Conservation (phyloP, 64 coral and sea anemone species). For the Pachyseris speciosa region DNA sequence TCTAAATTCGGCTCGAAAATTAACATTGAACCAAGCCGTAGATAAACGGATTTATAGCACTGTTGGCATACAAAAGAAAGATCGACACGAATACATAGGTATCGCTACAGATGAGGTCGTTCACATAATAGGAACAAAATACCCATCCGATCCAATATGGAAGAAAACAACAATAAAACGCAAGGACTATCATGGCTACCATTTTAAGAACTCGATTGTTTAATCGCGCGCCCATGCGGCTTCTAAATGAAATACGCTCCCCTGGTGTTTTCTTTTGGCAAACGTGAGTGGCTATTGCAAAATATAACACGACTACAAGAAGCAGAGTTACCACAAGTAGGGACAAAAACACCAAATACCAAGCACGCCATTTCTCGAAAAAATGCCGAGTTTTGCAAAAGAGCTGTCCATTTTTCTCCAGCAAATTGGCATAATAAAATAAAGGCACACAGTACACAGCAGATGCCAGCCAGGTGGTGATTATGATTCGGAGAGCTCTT, state of each 20-base stretch:
- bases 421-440: slow-evolving; percentile 44
- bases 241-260: not conserved
- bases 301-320: slow-evolving; percentile 54
- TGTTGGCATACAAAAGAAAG: slow-evolving; percentile 64
- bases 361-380: not conserved
- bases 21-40: slow-evolving; percentile 78
- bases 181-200: slow-evolving; percentile 54
- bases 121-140: slow-evolving; percentile 36
- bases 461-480: slow-evolving; percentile 50
- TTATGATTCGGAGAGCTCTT: slow-evolving; percentile 39
- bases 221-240: slow-evolving; percentile 35
- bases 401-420: not conserved
- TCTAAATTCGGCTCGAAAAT: slow-evolving; percentile 63
- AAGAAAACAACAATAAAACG: slow-evolving; percentile 80
- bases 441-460: slow-evolving; percentile 65
- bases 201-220: slow-evolving; percentile 60
- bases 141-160: slow-evolving; percentile 86
- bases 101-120: slow-evolving; percentile 1
- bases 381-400: slow-evolving; percentile 42
- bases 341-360: slow-evolving; percentile 71
- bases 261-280: slow-evolving; percentile 37
- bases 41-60: slow-evolving; percentile 66
- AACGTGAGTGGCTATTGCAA: slow-evolving; percentile 59
- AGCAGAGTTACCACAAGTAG: slow-evolving; percentile 64
- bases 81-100: slow-evolving; percentile 68